Evolutionary conservation across 2,888 invertebrate genomes (phyloP).

Genomic region (Noctua fimbriata): DNA sequence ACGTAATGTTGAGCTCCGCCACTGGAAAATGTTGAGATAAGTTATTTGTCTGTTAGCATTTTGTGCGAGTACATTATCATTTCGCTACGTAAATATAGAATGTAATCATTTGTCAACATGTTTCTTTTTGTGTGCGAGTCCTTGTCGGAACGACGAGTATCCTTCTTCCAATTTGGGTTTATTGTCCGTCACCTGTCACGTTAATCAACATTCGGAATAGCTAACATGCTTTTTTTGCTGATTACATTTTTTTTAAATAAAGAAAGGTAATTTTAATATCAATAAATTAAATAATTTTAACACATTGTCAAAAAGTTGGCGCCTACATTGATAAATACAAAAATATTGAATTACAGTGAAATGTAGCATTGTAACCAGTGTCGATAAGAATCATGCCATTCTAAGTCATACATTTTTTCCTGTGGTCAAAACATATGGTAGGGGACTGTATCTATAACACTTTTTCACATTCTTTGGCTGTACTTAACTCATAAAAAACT

Average conservation of each 20-base stretch:
- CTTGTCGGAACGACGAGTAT: conserved; percentile 52
- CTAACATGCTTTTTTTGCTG: background rate
- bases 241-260: background rate
- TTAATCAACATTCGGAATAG: conserved; percentile 28
- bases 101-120: conserved; percentile 69
- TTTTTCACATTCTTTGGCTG: background rate
- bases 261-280: background rate
- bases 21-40: conserved; percentile 84
- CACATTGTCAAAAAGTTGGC: background rate
- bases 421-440: background rate
- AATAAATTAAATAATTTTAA: too few relatives aligned
- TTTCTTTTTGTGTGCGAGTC: conserved; percentile 57
- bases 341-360: background rate
- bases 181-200: conserved; percentile 48
- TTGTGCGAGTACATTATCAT: conserved; percentile 75
- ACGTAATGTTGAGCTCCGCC: conserved; percentile 81
- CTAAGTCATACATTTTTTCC: background rate
- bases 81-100: conserved; percentile 67
- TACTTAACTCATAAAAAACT: background rate
- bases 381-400: background rate
- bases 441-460: background rate
- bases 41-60: conserved; percentile 84
- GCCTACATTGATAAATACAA: background rate
- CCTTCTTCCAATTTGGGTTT: conserved; percentile 40
- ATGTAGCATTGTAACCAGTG: background rate